These are phyloP conservation scores for Graphium colonna DNA, from an alignment of 2,888 invertebrate genomes.

Conservation along the genomic window DNA sequence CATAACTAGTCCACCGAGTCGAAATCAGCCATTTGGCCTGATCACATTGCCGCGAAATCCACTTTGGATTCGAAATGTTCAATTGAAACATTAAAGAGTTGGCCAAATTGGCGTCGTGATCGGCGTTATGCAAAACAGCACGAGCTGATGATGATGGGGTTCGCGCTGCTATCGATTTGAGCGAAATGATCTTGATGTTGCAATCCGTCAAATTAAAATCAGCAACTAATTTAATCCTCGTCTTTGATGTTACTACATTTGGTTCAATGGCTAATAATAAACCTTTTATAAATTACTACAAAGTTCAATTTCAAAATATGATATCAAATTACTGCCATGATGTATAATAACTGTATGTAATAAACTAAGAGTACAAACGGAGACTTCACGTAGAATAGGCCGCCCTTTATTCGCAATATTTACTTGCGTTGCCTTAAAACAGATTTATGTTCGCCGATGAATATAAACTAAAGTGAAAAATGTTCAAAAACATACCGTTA, in stretches of 20 bases:
- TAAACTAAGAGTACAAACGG: too few species aligned
- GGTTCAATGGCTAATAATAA: neutral
- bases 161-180: slow-evolving; percentile 40
- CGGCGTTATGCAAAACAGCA: slow-evolving; percentile 62
- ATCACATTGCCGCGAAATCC: slow-evolving; percentile 50
- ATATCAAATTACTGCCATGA: too few species aligned
- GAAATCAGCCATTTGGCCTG: slow-evolving; percentile 56
- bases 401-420: too few species aligned
- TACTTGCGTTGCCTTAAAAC: too few species aligned
- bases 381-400: too few species aligned
- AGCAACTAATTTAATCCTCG: neutral
- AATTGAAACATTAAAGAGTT: slow-evolving; percentile 57
- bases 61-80: slow-evolving; percentile 53
- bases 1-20: slow-evolving; percentile 62
- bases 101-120: slow-evolving; percentile 58
- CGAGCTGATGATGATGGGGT: slow-evolving; percentile 54
- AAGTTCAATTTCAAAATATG: neutral
- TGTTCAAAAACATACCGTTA: too few species aligned
- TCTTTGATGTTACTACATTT: neutral
- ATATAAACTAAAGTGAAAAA: too few species aligned
- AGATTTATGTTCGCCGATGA: too few species aligned
- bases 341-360: too few species aligned
- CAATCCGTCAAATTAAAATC: slow-evolving; percentile 20
- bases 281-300: neutral
- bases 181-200: slow-evolving; percentile 45